A percentile compares a stretch with the other conserved stretches of the same genome.
phyloP scores from a whole-genome alignment of 2,797 vertebrate genomes.

The Melanogrammus aeglefinus region DNA sequence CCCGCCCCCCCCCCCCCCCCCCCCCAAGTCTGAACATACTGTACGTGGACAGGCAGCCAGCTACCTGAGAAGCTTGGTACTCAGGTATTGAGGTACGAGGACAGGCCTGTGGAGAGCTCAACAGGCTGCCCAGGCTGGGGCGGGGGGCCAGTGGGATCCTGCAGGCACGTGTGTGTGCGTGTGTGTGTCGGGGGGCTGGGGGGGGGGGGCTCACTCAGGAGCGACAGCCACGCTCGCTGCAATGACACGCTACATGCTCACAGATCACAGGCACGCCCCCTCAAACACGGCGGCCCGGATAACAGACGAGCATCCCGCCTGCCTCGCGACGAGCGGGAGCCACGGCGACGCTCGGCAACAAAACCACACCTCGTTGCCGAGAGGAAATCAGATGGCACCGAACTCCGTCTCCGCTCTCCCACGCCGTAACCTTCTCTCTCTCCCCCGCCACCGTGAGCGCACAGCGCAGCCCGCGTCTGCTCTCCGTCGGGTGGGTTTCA shows the following conservation, averaged over 20 bases:
- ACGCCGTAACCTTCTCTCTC: constrained; percentile 54
- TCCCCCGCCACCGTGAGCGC: constrained; percentile 32
- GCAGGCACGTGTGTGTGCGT: neutral
- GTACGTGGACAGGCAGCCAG: too few species aligned
- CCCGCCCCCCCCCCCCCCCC: neutral
- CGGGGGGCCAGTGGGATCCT: neutral
- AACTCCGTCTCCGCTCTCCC: constrained; percentile 46
- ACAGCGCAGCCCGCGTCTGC: constrained; percentile 44
- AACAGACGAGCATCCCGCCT: constrained; percentile 59
- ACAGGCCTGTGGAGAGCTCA: too few species aligned
- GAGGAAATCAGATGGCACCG: constrained; percentile 47
- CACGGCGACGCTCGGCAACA: constrained; percentile 32
- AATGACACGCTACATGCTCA: constrained; percentile 68
- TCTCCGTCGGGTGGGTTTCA: neutral
- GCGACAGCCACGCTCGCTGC: constrained; percentile 41
- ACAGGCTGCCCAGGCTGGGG: too few species aligned
- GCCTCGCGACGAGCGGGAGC: constrained; percentile 49
- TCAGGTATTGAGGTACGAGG: too few species aligned
- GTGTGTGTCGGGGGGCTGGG: neutral
- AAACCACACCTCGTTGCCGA: constrained; percentile 58
- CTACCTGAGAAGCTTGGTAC: too few species aligned
- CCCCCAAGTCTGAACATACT: too few species aligned
- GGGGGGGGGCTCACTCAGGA: neutral
- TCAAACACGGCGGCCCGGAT: constrained; percentile 66
- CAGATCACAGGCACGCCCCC: constrained; percentile 72